phyloP scores from a whole-genome alignment of 2,797 vertebrate genomes.

The Spea hammondii region DNA sequence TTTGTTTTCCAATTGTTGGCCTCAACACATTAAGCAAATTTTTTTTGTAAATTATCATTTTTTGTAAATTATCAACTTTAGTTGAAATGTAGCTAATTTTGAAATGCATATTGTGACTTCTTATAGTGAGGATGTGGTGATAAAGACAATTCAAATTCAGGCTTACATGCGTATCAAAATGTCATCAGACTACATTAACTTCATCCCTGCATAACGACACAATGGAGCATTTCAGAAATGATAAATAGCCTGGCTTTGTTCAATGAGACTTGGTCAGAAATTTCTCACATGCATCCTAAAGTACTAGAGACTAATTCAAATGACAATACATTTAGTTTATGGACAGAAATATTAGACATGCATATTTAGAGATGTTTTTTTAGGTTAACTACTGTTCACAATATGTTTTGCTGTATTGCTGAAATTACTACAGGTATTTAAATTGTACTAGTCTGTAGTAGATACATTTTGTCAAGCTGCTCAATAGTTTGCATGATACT shows the following conservation, averaged over 20 bases:
- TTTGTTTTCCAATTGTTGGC: background rate
- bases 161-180: conserved; percentile 46
- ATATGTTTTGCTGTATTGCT: no score
- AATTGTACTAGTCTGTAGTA: no score
- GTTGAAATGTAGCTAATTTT: conserved; percentile 22
- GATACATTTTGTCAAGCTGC: no score
- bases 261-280: conserved; percentile 64
- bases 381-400: background rate
- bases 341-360: conserved; percentile 13
- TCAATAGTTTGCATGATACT: no score
- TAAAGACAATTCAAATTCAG: conserved; percentile 46
- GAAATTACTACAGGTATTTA: no score
- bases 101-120: conserved; percentile 21
- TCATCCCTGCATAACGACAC: conserved; percentile 54
- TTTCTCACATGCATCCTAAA: conserved; percentile 49
- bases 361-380: background rate
- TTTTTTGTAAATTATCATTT: background rate
- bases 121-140: conserved; percentile 31
- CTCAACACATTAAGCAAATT: background rate
- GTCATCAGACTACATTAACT: conserved; percentile 50
- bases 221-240: conserved; percentile 61
- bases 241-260: conserved; percentile 69
- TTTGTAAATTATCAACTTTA: conserved; percentile 5
- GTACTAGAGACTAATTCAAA: conserved; percentile 19
- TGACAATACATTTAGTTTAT: conserved; percentile 28